Evolutionary conservation across 2,797 vertebrate species (phyloP).

Genomic region (Sylvia borin): DNA sequence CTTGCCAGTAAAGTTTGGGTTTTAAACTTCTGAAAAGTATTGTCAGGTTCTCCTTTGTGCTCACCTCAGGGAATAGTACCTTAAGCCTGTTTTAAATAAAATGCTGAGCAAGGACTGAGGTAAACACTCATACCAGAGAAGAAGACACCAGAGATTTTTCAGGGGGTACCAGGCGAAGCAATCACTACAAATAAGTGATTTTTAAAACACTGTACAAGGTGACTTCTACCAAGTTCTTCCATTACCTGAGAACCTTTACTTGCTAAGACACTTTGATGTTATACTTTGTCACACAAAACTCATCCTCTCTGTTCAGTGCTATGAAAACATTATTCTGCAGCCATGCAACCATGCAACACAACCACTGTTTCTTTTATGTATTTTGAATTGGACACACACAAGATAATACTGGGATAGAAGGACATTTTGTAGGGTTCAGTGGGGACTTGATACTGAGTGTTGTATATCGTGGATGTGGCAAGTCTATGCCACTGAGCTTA

Average conservation of each 20-base stretch:
- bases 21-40: not conserved
- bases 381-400: not conserved
- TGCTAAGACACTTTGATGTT: not conserved
- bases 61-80: not conserved
- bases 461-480: not conserved
- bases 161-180: not conserved
- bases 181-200: not conserved
- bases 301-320: not conserved
- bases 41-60: not conserved
- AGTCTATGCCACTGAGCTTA: not conserved
- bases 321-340: not conserved
- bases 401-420: not conserved
- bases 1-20: not conserved
- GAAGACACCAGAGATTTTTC: not conserved
- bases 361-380: not conserved
- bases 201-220: not conserved
- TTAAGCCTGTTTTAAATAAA: not conserved
- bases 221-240: not conserved
- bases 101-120: not conserved
- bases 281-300: not conserved
- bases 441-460: not conserved
- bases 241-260: not conserved
- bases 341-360: not conserved
- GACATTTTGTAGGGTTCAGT: not conserved
- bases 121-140: rapidly evolving